These are phyloP conservation scores for Scaptomyza graminum DNA, from an alignment of 1,140 invertebrate species.

Conservation along the genomic window DNA sequence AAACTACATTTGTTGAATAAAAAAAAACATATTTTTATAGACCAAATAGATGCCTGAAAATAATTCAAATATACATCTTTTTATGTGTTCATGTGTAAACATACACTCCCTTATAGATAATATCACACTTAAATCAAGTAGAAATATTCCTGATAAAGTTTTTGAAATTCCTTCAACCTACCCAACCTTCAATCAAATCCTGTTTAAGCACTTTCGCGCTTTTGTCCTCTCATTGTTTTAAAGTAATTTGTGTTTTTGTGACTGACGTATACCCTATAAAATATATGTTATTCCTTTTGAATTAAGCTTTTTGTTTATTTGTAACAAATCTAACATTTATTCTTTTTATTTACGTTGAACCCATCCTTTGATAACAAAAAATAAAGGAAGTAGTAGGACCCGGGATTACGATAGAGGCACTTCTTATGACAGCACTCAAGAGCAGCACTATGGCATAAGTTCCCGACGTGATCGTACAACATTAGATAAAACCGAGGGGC, in stretches of 20 bases:
- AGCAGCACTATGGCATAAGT: constrained; percentile 62
- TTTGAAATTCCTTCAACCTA: not conserved
- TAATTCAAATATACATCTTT: not conserved
- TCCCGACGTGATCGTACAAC: constrained; percentile 61
- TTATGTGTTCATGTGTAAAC: not conserved
- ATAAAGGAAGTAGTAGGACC: constrained; percentile 51
- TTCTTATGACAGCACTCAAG: constrained; percentile 72
- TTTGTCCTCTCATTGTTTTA: not conserved
- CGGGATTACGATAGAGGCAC: constrained; percentile 71
- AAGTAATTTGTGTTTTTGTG: not conserved
- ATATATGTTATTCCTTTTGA: not conserved
- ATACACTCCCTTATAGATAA: not conserved
- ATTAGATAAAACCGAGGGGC: constrained; percentile 61
- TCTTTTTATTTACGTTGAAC: not conserved
- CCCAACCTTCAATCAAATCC: not conserved
- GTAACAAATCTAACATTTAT: not conserved
- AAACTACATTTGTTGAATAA: not conserved
- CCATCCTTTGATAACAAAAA: not conserved
- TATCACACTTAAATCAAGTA: no score
- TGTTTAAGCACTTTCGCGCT: not conserved
- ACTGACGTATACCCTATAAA: not conserved
- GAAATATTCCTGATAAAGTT: not conserved
- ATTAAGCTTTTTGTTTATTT: not conserved
- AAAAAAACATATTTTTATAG: not conserved
- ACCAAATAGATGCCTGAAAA: constrained; percentile 23